A percentile compares a stretch with the other conserved stretches of the same genome.
Evolutionary conservation across 2,113 vertebrate species (phyloP).

Genomic region (Ellobius talpinus): DNA sequence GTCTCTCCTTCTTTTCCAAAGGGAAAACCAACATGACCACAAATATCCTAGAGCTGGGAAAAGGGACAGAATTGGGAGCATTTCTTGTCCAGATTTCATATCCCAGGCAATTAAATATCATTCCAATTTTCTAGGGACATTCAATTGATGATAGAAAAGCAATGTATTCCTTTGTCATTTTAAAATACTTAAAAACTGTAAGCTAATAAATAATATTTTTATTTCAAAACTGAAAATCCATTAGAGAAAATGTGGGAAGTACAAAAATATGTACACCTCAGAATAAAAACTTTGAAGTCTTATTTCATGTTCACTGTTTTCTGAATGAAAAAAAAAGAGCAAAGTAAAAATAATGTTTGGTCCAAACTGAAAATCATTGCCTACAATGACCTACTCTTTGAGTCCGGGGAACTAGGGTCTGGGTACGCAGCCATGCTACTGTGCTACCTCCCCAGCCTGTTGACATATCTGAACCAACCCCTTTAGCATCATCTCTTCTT

Average conservation of each 20-base stretch:
- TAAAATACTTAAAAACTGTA: conserved; percentile 1
- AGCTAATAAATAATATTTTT: background rate
- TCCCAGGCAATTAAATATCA: conserved; percentile 12
- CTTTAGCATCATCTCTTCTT: background rate
- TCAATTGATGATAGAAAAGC: background rate
- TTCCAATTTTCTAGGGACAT: conserved; percentile 27
- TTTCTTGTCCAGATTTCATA: background rate
- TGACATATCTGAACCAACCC: background rate
- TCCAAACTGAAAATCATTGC: background rate
- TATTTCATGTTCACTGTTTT: conserved; percentile 33
- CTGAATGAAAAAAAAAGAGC: background rate
- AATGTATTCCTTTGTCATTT: background rate
- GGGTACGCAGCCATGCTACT: background rate
- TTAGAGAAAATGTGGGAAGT: background rate
- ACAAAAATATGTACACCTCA: background rate
- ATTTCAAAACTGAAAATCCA: background rate
- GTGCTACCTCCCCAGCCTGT: background rate
- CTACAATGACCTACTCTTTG: background rate
- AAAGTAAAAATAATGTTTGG: conserved; percentile 18
- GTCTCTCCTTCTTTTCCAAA: conserved; percentile 11
- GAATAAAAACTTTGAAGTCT: background rate
- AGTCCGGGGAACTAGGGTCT: background rate
- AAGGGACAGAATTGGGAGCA: background rate
- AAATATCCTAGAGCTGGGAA: conserved; percentile 34
- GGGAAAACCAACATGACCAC: background rate